These are phyloP conservation scores for Amblyopsis hoosieri DNA, from an alignment of 2,797 vertebrate genomes.

Conservation along the genomic window DNA sequence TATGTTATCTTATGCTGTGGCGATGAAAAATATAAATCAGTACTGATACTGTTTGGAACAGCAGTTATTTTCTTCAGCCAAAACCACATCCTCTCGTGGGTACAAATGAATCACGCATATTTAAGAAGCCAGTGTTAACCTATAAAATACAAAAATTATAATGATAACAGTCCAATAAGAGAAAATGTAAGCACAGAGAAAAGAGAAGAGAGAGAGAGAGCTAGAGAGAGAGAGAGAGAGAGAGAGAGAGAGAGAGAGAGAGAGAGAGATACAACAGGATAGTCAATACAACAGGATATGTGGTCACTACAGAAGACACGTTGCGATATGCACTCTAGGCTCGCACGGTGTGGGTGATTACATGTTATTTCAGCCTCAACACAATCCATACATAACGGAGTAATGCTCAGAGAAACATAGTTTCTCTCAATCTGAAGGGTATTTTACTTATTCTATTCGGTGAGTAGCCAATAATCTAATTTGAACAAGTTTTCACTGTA, in stretches of 20 bases:
- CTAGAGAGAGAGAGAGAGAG: slow-evolving; percentile 5
- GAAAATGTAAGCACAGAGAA: neutral
- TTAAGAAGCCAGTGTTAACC: no score
- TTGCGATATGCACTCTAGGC: slow-evolving; percentile 80
- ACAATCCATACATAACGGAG: neutral
- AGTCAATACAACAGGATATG: slow-evolving; percentile 66
- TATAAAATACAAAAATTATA: neutral
- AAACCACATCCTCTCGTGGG: slow-evolving; percentile 51
- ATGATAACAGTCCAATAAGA: neutral
- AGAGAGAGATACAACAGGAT: slow-evolving; percentile 53
- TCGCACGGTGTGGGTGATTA: slow-evolving; percentile 1
- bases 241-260: slow-evolving; percentile 1
- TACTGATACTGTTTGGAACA: neutral
- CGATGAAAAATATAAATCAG: neutral
- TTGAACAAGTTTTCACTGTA: neutral
- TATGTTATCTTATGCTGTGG: no score
- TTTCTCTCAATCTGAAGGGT: slow-evolving; percentile 4
- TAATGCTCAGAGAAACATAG: neutral
- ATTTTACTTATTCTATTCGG: slow-evolving; percentile 28
- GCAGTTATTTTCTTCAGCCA: neutral
- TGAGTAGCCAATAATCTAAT: slow-evolving; percentile 4
- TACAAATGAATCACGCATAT: neutral
- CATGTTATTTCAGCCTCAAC: neutral
- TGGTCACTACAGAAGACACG: slow-evolving; percentile 72
- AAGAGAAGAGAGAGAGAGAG: neutral